Evolutionary conservation across 2,888 invertebrate genomes (phyloP), one percentile per base, ranked within the genome.

Genomic region (Chaetogeoica ovagalla): DNA sequence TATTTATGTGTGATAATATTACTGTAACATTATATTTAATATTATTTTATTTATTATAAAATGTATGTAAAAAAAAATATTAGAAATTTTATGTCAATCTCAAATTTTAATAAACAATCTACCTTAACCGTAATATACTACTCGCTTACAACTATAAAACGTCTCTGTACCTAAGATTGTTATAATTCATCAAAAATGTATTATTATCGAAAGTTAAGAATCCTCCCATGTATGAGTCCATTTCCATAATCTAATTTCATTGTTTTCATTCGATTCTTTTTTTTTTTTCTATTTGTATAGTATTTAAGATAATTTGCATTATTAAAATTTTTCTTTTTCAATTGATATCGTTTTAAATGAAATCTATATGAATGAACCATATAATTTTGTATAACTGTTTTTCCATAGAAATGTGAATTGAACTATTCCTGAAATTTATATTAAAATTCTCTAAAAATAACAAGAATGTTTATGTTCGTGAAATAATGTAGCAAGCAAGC

Each of bases 11-110:
- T 62, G 23, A 70, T 70, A 70, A 57, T 55, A 48, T 11, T 17
- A 55, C 21, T 55, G 13, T 70, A 63, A 70, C 13, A 4, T 30
- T 55, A 65, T 37, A 23, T 37, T 37, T 19, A 65, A 59, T 55
- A 55, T 55, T 59, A 57, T 37, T 59, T 4, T 13, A 60, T 19
- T 48, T 43, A 59, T 37, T 39, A n/a, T 52, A 37, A 8, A 59
- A 39, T 76, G n/a, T n/a, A 9, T 69, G 17, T 68, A 62, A 62
- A 68, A 48, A 48, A 9, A 48, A 48, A 59, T 76, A 76, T 43
- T 43, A 30, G 68, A 68, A 52, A 55, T 39, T 21, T 75, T 66
- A n/a, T 66, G 2, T 76, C 37, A 6, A 66, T 59, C 43, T 8
- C 19, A 23, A 68, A 76, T 68, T 15, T 68, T 59, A 48, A 48